Evolutionary conservation across 2,113 vertebrate species (phyloP).

Genomic region (Tachuris rubrigastra): DNA sequence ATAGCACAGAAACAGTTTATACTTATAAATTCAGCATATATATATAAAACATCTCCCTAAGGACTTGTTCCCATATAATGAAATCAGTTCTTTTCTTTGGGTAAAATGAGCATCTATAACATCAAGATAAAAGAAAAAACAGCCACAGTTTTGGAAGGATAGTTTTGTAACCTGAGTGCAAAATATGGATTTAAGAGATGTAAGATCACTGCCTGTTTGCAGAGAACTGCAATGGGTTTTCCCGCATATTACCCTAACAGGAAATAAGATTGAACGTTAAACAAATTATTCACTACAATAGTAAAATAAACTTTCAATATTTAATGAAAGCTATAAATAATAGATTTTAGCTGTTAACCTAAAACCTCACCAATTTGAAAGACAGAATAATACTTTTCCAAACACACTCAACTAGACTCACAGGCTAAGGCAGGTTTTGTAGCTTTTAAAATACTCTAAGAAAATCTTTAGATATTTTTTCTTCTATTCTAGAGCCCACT

Average conservation of each 20-base stretch:
- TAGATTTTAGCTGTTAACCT: neutral
- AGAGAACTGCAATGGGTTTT: neutral
- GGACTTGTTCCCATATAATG: accelerated
- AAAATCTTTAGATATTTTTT: neutral
- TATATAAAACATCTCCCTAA: neutral
- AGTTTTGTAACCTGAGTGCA: neutral
- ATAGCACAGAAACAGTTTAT: neutral
- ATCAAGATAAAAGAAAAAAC: neutral
- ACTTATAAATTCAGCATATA: neutral
- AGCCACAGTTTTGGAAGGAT: neutral
- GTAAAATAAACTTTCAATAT: neutral
- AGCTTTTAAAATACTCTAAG: neutral
- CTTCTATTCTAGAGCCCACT: neutral
- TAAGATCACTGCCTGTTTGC: neutral
- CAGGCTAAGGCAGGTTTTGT: neutral
- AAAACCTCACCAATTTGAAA: neutral
- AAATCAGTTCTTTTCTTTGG: neutral
- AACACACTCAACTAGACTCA: neutral
- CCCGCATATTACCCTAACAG: neutral
- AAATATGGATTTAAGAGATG: neutral
- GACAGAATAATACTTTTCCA: neutral
- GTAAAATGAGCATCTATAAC: neutral
- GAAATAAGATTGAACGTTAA: neutral
- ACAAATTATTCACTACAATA: neutral
- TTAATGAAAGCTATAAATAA: slow-evolving; percentile 18